Evolutionary conservation across 37 sponge, comb jelly and placozoan species (phyloP).

Genomic region (Cladorhizidae sp.): DNA sequence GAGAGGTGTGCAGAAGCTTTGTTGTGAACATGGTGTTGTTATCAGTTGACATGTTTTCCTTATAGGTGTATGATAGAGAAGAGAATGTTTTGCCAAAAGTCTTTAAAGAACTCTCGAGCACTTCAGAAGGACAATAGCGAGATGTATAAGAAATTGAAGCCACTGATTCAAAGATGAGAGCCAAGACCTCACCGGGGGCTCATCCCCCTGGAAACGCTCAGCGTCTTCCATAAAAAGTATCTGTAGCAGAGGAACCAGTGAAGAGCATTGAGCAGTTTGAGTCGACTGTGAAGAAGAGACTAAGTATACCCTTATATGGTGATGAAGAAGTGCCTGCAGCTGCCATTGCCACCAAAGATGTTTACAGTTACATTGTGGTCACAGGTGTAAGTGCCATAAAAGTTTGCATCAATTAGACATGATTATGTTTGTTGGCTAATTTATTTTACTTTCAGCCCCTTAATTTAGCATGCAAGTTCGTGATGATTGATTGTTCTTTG

Average conservation of each 20-base stretch:
- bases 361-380: neutral
- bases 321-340: slow-evolving; percentile 5
- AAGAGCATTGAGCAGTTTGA: slow-evolving; percentile 32
- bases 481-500: neutral
- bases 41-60: neutral
- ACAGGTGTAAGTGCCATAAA: neutral
- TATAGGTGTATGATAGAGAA: slow-evolving; percentile 13
- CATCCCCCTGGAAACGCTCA: neutral
- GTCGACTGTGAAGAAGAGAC: neutral
- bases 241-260: slow-evolving; percentile 17
- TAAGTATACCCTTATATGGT: no score
- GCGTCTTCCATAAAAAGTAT: neutral
- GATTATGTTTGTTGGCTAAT: neutral
- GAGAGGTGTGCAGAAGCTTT: slow-evolving; percentile 5
- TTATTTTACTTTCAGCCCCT: neutral
- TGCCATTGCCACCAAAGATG: neutral
- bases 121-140: slow-evolving; percentile 42
- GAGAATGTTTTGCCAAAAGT: slow-evolving; percentile 44
- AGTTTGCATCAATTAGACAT: neutral
- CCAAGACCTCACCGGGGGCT: neutral
- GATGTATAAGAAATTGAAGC: slow-evolving; percentile 63
- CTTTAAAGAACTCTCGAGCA: slow-evolving; percentile 41
- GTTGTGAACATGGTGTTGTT: neutral
- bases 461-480: neutral
- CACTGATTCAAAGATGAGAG: neutral